These are phyloP conservation scores for Dorcus hopei DNA, from an alignment of 2,888 invertebrate species.

Conservation along the genomic window DNA sequence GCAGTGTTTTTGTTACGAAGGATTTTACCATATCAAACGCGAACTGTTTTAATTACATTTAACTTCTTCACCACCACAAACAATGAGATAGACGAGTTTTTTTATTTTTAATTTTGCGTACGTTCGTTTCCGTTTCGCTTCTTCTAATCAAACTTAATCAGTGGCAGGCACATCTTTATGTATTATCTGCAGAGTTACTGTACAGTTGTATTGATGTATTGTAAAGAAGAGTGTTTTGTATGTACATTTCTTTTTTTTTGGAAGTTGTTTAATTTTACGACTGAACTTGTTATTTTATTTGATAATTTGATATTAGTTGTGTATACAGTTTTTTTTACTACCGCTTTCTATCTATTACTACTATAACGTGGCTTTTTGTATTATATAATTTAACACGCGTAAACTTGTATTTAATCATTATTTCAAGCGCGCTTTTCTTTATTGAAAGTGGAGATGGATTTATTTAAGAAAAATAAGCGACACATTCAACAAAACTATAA, in stretches of 20 bases:
- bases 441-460: not conserved
- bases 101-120: no score
- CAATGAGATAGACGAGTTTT: no score
- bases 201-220: no score
- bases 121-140: no score
- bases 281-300: conserved; percentile 2
- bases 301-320: not conserved
- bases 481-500: no score
- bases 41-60: no score
- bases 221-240: not conserved
- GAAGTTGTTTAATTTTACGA: not conserved
- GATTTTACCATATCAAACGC: no score
- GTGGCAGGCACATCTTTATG: no score
- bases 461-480: not conserved
- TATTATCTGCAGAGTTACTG: no score
- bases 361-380: conserved; percentile 10
- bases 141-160: no score
- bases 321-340: not conserved
- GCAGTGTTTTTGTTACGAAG: no score
- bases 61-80: no score
- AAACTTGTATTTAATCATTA: not conserved
- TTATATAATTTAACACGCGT: conserved; percentile 17
- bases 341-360: not conserved
- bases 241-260: not conserved
- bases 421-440: not conserved